Evolutionary conservation across 2,888 invertebrate genomes (phyloP).

Genomic region (Mechanitis messenoides): DNA sequence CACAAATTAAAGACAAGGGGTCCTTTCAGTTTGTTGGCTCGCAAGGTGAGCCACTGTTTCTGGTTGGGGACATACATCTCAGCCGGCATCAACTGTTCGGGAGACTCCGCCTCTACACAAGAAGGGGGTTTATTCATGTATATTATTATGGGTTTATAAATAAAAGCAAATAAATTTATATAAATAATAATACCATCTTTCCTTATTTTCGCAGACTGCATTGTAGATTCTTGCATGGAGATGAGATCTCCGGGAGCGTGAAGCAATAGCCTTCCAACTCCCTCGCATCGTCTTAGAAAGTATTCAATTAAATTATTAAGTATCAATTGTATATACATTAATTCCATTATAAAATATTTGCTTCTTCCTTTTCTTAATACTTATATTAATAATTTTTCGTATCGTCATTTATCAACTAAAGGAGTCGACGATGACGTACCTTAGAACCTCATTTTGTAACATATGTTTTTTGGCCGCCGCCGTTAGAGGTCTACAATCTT

Average conservation of each 20-base stretch:
- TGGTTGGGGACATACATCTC: conserved; percentile 96
- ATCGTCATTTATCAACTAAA: too few relatives aligned
- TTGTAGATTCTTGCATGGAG: conserved; percentile 79
- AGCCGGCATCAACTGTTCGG: conserved; percentile 85
- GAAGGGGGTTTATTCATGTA: too few relatives aligned
- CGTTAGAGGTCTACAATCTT: conserved; percentile 75
- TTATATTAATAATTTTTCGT: too few relatives aligned
- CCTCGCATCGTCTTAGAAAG: conserved; percentile 82
- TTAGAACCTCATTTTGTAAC: conserved; percentile 79
- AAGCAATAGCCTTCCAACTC: conserved; percentile 86
- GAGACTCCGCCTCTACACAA: conserved; percentile 62
- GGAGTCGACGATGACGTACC: conserved; percentile 38
- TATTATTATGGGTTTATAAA: not conserved
- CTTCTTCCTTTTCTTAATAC: too few relatives aligned
- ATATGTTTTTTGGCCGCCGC: conserved; percentile 74
- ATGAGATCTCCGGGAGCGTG: conserved; percentile 90
- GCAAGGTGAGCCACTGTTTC: conserved; percentile 89
- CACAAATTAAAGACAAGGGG: conserved; percentile 58
- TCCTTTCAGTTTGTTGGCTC: conserved; percentile 75
- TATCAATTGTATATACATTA: not conserved
- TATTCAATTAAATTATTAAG: not conserved
- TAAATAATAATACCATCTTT: conserved; percentile 50
- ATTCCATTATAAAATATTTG: too few relatives aligned
- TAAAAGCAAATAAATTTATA: not conserved
- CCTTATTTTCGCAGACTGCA: conserved; percentile 61